Evolutionary conservation across 2,797 vertebrate genomes (phyloP).

Genomic region (Neosilurus mollespiculum): DNA sequence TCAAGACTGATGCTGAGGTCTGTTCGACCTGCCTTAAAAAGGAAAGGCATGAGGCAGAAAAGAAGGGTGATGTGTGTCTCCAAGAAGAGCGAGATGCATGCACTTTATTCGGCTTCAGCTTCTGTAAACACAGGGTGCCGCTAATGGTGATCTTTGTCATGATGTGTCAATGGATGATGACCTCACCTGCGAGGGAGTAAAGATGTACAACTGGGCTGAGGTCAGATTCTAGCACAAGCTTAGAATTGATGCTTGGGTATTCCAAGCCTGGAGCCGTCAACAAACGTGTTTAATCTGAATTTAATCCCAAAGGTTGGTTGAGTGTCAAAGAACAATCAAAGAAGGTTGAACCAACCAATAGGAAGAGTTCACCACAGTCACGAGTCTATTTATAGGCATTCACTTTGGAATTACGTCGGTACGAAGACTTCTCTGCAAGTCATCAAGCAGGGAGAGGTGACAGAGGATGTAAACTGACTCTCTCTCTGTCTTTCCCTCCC

Average conservation of each 20-base stretch:
- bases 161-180: slow-evolving; percentile 23
- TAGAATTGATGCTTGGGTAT: background rate
- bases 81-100: slow-evolving; percentile 37
- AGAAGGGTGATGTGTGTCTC: slow-evolving; percentile 25
- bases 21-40: slow-evolving; percentile 70
- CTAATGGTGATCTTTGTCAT: slow-evolving; percentile 46
- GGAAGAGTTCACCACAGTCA: slow-evolving; percentile 24
- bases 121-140: slow-evolving; percentile 53
- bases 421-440: slow-evolving; percentile 58
- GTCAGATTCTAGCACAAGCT: slow-evolving; percentile 6
- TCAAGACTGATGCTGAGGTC: slow-evolving; percentile 30
- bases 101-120: background rate
- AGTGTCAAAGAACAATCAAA: slow-evolving; percentile 31
- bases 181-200: slow-evolving; percentile 7
- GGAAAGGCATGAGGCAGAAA: slow-evolving; percentile 66
- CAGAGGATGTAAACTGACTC: slow-evolving; percentile 64
- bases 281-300: background rate
- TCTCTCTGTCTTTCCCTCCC: slow-evolving; percentile 27
- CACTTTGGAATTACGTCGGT: slow-evolving; percentile 30
- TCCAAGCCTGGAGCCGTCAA: background rate
- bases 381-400: slow-evolving; percentile 47
- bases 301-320: background rate
- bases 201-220: background rate
- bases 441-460: slow-evolving; percentile 58
- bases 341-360: slow-evolving; percentile 19